phyloP scores from a whole-genome alignment of 2,888 invertebrate genomes.

The Disparrhopalites patrizii region DNA sequence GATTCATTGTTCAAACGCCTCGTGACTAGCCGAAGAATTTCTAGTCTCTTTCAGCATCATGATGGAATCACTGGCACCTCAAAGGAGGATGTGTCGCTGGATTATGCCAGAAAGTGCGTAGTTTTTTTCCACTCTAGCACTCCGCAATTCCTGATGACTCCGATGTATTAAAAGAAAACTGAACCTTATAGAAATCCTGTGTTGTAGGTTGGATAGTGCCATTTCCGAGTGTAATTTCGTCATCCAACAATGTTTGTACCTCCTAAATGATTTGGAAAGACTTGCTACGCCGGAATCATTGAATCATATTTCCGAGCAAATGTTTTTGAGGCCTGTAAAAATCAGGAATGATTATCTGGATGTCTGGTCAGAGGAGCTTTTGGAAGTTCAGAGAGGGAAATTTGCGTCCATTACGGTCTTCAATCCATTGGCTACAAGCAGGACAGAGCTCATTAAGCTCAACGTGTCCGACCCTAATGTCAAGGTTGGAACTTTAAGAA shows the following conservation, averaged over 20 bases:
- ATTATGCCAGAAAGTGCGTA: constrained; percentile 73
- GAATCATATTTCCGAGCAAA: constrained; percentile 24
- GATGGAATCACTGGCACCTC: constrained; percentile 89
- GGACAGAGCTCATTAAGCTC: constrained; percentile 73
- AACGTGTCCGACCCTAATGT: constrained; percentile 72
- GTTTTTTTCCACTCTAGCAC: neutral
- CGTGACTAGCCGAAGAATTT: constrained; percentile 66
- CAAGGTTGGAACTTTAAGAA: constrained; percentile 52
- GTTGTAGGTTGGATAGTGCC: constrained; percentile 19
- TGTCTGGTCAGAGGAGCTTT: constrained; percentile 60
- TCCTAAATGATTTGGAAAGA: constrained; percentile 37
- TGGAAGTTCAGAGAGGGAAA: constrained; percentile 57
- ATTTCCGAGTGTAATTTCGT: constrained; percentile 35
- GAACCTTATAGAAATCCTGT: no score
- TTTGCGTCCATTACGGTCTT: constrained; percentile 72
- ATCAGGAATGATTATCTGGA: constrained; percentile 57
- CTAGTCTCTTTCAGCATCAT: constrained; percentile 93
- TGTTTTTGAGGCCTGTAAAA: constrained; percentile 35
- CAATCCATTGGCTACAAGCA: constrained; percentile 70
- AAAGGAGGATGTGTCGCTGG: constrained; percentile 80
- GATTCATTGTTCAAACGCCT: constrained; percentile 54
- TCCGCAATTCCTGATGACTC: no score
- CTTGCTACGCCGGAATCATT: no score
- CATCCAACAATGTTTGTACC: constrained; percentile 40
- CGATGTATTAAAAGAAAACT: no score